A percentile compares a stretch with the other conserved stretches of the same genome.
Conservation (phyloP, 2,888 invertebrate species). For the Sarcophaga rosellei region DNA sequence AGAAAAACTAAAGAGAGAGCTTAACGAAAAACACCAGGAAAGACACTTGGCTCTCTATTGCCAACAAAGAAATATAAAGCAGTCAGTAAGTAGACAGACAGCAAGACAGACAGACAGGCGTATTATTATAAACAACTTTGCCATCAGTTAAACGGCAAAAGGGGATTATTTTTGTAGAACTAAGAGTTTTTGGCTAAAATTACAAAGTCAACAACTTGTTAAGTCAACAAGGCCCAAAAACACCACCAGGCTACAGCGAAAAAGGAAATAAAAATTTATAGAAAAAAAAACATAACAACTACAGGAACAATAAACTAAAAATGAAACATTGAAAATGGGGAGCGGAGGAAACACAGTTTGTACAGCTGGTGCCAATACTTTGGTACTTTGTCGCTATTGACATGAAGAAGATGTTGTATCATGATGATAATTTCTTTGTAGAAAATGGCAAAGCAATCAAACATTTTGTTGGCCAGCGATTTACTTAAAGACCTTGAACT, state of each 20-base stretch:
- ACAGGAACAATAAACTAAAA: not conserved
- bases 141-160: not conserved
- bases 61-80: not conserved
- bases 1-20: not conserved
- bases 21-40: not conserved
- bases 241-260: not conserved
- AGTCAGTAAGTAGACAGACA: not conserved
- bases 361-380: conserved; percentile 47
- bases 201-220: conserved; percentile 59
- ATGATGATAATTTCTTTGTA: too few relatives aligned
- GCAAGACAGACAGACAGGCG: conserved; percentile 11
- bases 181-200: conserved; percentile 33
- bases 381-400: not conserved
- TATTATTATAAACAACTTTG: not conserved
- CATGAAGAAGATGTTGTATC: too few relatives aligned
- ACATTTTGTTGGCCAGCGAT: too few relatives aligned
- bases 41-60: not conserved
- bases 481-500: too few relatives aligned
- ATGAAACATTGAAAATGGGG: not conserved
- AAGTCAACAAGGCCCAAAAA: conserved; percentile 52
- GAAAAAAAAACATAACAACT: too few relatives aligned
- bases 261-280: not conserved
- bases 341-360: not conserved
- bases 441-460: too few relatives aligned
- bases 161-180: conserved; percentile 38